Base-by-base conservation (phyloP, 2,113 vertebrate species). In the Chloropsis hardwickii region DNA sequence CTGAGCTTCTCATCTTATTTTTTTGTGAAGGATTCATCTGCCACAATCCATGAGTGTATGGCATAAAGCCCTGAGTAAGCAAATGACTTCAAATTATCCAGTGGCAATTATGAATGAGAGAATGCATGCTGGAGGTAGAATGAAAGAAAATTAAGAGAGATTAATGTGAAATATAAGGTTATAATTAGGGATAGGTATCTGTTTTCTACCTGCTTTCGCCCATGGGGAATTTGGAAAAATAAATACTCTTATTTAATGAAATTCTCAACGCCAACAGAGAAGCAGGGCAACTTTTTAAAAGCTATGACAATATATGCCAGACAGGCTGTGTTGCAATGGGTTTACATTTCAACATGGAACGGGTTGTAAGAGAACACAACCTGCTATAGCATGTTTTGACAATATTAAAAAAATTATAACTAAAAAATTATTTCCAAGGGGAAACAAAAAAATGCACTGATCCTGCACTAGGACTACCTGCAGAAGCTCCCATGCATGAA, bases 111-210 rank as follows among this genome's bases (percentile, higher is more conserved):
- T 44, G 86, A 94, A 94, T 2, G 76, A 96, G 89, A 93, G 88
- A 93, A 96, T 88, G 92, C 82, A 93, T 2, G 39, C 91, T 95
- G 65, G 72, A 91, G 80, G 78, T 91, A 48, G 78, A 91, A 92
- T 88, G 88, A 94, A 92, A 96, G 91, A 91, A 96, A 95, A 94
- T 96, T 95, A 94, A 96, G 91, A 83, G 74, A 88, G 88, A 97
- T 97, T 97, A 97, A 93, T 18, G 61, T 92, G 94, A 90, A 90
- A 90, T 78, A 93, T 86, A 96, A 94, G 88, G 93, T 95, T 95
- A 92, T 95, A 97, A 97, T 97, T 97, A 96, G 95, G 80, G 88
- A 90, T 27, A 58, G 84, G 83, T 97, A 97, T 95, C 95, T 94
- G 87, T 90, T 94, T 97, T 94, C 67, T 92, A 88, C 93, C 92